phyloP scores from a whole-genome alignment of 2,113 vertebrate genomes.

The Hydrochoerus hydrochaeris region DNA sequence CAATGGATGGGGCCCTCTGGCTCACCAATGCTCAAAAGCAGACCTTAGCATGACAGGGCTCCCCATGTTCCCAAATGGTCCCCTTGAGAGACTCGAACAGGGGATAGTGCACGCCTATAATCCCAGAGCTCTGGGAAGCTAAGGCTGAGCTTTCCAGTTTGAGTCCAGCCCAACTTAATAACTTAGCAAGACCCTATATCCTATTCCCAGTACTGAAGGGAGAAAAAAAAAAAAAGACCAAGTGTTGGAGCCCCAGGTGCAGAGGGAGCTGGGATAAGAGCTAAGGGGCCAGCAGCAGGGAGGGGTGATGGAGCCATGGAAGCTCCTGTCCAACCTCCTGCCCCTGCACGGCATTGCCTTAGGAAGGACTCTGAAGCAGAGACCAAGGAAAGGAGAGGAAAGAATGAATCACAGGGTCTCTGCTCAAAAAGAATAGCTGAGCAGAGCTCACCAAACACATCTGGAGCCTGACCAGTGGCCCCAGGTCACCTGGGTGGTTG shows the following conservation, averaged over 20 bases:
- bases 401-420: not conserved
- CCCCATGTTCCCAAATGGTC: not conserved
- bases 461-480: not conserved
- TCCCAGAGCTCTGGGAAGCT: not conserved
- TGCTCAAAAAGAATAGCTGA: not conserved
- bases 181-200: not conserved
- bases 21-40: not conserved
- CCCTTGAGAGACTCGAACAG: not conserved
- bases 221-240: not conserved
- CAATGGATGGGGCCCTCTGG: fast-evolving
- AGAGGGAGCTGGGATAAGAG: not conserved
- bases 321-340: not conserved
- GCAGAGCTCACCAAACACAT: no score
- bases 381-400: not conserved
- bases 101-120: not conserved
- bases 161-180: not conserved
- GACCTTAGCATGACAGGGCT: not conserved
- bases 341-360: not conserved
- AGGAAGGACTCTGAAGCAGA: not conserved
- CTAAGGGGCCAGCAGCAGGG: fast-evolving
- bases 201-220: not conserved
- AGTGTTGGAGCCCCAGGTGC: not conserved
- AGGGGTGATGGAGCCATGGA: not conserved
- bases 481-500: no score
- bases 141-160: not conserved